Evolutionary conservation across 1,140 invertebrate genomes (phyloP), one percentile per base, ranked within the genome.

Genomic region (Melanaphis sacchari): DNA sequence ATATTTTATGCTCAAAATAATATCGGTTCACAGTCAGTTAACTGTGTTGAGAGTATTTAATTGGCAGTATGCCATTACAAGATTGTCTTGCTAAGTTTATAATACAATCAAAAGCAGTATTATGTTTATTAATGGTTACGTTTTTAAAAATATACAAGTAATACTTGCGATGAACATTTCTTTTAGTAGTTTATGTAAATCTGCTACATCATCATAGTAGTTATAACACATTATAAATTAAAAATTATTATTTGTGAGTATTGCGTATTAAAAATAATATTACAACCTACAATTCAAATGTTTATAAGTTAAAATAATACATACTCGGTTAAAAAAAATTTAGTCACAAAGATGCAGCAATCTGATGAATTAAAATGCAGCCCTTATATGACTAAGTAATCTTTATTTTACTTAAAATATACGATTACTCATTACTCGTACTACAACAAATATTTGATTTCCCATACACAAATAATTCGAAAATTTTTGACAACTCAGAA

Each of bases 21-120:
- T 88, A 88, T 43, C 85, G 85, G 85, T 88, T 88, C 41, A 88
- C 85, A 43, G 85, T 88, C 85, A 88, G 85, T 88, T 88, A 88
- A 88, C 85, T n/a, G 85, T n/a, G 43, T 46, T 6, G 85, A 43
- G 43, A 49, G 85, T 88, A 88, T 88, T 88, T 43, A 36, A 88
- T n/a, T 88, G 85, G 85, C 85, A 88, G 41, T 22, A n/a, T n/a
- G 85, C 85, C 85, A 88, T 88, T 46, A 22, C 31, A 46, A 46
- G 85, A 88, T 88, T 88, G 85, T n/a, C 41, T 88, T 36, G 26
- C 31, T n/a, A 46, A 88, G 85, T 88, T 46, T 43, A 46, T 46
- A n/a, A 49, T 31, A 43, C 24, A 26, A 43, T 43, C 84, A 24
- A 43, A 87, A 43, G 26, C 24, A n/a, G 38, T 40, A 15, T 84